A percentile compares a stretch with the other conserved stretches of the same genome.
phyloP scores from a whole-genome alignment of 53 echinoderm and acorn worm species.

The Mesocentrotus franciscanus region DNA sequence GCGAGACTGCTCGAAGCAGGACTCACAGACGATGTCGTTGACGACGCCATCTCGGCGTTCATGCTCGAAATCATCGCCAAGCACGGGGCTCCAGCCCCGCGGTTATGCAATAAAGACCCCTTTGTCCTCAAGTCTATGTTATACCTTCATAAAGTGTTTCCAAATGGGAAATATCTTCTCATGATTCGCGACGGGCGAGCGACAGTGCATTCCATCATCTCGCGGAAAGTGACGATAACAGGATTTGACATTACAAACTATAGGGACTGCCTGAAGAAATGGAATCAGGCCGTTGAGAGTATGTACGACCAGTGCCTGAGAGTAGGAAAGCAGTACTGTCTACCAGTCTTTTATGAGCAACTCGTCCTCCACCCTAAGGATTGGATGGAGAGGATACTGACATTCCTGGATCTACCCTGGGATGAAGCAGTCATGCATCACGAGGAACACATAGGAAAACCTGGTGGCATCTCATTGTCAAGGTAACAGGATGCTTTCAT shows the following conservation, averaged over 20 bases:
- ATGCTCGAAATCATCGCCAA: constrained; percentile 97
- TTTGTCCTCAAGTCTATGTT: constrained; percentile 94
- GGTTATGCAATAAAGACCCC: constrained; percentile 98
- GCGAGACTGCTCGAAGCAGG: constrained; percentile 92
- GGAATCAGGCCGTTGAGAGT: constrained; percentile 92
- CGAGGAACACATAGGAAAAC: constrained; percentile 94
- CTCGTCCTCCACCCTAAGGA: constrained; percentile 93
- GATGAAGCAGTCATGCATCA: constrained; percentile 90
- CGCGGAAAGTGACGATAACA: constrained; percentile 95
- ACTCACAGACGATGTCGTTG: constrained; percentile 87
- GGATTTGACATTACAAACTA: constrained; percentile 97
- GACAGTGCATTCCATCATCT: constrained; percentile 98
- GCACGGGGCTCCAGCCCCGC: constrained; percentile 91
- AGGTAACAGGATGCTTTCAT: constrained; percentile 77
- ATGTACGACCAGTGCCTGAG: constrained; percentile 95
- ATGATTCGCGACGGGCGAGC: constrained; percentile 98
- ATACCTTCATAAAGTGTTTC: constrained; percentile 90
- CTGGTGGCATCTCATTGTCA: constrained; percentile 94
- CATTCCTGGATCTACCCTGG: constrained; percentile 88
- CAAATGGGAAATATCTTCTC: constrained; percentile 91
- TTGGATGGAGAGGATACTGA: constrained; percentile 86
- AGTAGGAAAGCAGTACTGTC: constrained; percentile 80
- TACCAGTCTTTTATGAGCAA: constrained; percentile 94
- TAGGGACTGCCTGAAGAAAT: constrained; percentile 94
- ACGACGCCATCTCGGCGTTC: constrained; percentile 93